Conservation (phyloP, 2,113 vertebrate species). For the Actinemys pallida region DNA sequence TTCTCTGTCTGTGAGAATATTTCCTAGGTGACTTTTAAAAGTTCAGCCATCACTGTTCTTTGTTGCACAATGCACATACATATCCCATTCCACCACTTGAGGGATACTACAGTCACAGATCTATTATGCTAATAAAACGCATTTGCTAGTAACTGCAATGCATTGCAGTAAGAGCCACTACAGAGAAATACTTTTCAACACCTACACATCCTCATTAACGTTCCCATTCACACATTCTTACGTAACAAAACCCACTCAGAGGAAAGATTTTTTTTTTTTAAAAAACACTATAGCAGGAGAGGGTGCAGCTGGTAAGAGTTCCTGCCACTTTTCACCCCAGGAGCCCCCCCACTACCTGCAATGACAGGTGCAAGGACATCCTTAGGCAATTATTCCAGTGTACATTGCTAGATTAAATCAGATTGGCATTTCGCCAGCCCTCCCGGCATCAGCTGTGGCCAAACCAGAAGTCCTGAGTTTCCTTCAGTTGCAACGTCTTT, state of each 20-base stretch:
- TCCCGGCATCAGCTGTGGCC: neutral
- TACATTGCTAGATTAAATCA: accelerated
- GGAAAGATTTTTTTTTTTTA: neutral
- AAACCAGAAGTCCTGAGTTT: neutral
- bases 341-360: neutral
- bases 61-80: neutral
- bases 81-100: neutral
- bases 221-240: neutral
- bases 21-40: neutral
- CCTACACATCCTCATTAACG: neutral
- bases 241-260: accelerated
- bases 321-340: neutral
- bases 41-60: neutral
- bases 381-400: neutral
- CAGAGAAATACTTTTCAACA: neutral
- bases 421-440: neutral
- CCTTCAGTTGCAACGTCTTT: accelerated
- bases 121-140: neutral
- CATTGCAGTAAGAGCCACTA: neutral
- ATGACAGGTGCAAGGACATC: neutral
- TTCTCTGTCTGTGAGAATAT: neutral
- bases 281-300: accelerated
- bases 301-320: accelerated
- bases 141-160: neutral
- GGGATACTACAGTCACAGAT: neutral